Base-by-base conservation (phyloP, 2,797 vertebrate genomes). In the Pangasius sanitwongsei region DNA sequence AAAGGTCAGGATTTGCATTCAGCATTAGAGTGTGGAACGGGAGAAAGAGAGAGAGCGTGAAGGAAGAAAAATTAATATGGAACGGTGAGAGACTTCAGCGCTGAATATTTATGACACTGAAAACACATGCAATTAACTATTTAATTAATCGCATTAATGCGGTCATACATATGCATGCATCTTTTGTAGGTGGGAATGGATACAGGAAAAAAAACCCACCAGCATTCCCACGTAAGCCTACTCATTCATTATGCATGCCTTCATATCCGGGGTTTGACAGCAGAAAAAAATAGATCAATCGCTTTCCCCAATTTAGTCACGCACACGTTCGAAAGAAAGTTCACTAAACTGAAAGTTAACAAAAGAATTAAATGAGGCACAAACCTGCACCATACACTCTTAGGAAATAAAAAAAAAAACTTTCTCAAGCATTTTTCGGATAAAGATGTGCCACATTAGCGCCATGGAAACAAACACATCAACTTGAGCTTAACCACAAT, bases 121-220 rank as follows among this genome's bases (percentile, higher is more conserved):
- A 95, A 93, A 94, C 93, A 94, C 95, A 95, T 93, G 95, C 95
- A 96, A 96, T 96, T 96, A 96, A 94, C 93, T 92, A 92, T 93
- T 94, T 95, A 93, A 95, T 95, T 95, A 93, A 96, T 96, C 95
- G 96, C 95, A 96, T 95, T 96, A 94, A 94, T 94, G 93, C 89
- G 75, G 89, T 89, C 87, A 93, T 95, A 93, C 94, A 96, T 96
- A 95, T 95, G 95, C 94, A 95, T 94, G 94, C 92, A 74, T 89
- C 94, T 93, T 95, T 95, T 95, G 92, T 92, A 91, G 94, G 93
- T 92, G 92, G 92, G 92, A 91, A 70, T 70, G 75, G 44, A 70
- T 50, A 50, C 48, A 15, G 48, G 61, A 41, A 63, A 61, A 50
- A 57, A 37, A 59, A 61, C 2, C 25, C 1, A 12, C n/a, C 44